A percentile compares a stretch with the other conserved stretches of the same genome.
These are phyloP conservation scores for Porites lutea DNA, from an alignment of 64 coral and sea anemone species.

Conservation along the genomic window DNA sequence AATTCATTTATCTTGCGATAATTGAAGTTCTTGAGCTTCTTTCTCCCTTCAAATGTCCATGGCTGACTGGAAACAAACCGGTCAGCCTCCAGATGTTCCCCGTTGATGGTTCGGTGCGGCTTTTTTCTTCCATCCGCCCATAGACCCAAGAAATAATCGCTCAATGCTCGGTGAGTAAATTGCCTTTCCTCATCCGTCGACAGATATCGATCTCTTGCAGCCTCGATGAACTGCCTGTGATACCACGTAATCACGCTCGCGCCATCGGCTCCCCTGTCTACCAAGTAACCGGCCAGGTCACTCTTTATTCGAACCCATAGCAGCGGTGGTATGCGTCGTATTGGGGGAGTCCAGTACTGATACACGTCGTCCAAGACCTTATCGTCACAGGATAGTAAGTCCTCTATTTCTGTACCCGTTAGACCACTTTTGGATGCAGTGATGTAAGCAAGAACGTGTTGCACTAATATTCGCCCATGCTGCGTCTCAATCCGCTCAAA, in stretches of 20 bases:
- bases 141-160: constrained; percentile 80
- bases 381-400: constrained; percentile 88
- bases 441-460: constrained; percentile 75
- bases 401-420: constrained; percentile 86
- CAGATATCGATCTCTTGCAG: constrained; percentile 75
- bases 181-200: constrained; percentile 34
- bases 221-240: constrained; percentile 91
- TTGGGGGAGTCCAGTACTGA: constrained; percentile 89
- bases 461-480: constrained; percentile 73
- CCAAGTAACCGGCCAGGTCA: constrained; percentile 76
- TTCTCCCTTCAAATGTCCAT: constrained; percentile 41
- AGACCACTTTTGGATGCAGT: constrained; percentile 88
- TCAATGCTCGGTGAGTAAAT: constrained; percentile 51
- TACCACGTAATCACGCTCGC: constrained; percentile 87
- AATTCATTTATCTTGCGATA: constrained; percentile 70
- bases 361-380: constrained; percentile 84
- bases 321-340: constrained; percentile 77
- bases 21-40: constrained; percentile 41
- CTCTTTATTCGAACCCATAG: constrained; percentile 76
- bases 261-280: constrained; percentile 80
- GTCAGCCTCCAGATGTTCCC: constrained; percentile 10
- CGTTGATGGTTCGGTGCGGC: constrained; percentile 32
- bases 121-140: constrained; percentile 80
- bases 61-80: constrained; percentile 62
- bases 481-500: constrained; percentile 82